A percentile compares a stretch with the other conserved stretches of the same genome.
phyloP scores from a whole-genome alignment of 2,797 vertebrate genomes.

The Dipus sagitta region DNA sequence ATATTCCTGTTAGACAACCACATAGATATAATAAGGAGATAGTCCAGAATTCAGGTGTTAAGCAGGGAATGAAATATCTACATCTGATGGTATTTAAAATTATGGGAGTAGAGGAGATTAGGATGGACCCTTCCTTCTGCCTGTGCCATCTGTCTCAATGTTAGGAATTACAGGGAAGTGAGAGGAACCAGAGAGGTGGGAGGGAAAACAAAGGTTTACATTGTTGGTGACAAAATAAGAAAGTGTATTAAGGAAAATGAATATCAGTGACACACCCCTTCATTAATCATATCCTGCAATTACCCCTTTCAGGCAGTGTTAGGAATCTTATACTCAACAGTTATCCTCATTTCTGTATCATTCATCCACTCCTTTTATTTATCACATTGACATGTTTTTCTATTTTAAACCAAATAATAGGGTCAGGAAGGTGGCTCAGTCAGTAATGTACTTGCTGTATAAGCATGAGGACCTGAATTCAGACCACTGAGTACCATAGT shows the following conservation, averaged over 20 bases:
- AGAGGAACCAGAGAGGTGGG: background rate
- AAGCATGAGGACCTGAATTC: no score
- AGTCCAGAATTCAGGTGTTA: background rate
- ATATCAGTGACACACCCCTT: background rate
- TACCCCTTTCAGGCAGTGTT: background rate
- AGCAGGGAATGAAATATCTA: background rate
- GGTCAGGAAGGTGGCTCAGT: no score
- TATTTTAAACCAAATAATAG: constrained; percentile 8
- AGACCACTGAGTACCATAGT: no score
- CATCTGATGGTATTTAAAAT: background rate
- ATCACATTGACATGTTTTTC: background rate
- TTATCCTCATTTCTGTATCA: background rate
- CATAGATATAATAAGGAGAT: background rate
- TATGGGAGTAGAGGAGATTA: background rate
- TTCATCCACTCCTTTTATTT: background rate
- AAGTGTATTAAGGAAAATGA: background rate
- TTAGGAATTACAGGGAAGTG: background rate
- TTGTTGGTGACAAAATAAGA: background rate
- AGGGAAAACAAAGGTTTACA: background rate
- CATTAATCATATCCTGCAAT: no score
- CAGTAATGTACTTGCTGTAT: no score
- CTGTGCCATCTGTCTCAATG: background rate
- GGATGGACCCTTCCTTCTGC: background rate
- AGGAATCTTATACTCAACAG: background rate
- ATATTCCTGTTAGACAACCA: background rate